Conservation (phyloP, 2,888 invertebrate species). For the Meta bourneti region DNA sequence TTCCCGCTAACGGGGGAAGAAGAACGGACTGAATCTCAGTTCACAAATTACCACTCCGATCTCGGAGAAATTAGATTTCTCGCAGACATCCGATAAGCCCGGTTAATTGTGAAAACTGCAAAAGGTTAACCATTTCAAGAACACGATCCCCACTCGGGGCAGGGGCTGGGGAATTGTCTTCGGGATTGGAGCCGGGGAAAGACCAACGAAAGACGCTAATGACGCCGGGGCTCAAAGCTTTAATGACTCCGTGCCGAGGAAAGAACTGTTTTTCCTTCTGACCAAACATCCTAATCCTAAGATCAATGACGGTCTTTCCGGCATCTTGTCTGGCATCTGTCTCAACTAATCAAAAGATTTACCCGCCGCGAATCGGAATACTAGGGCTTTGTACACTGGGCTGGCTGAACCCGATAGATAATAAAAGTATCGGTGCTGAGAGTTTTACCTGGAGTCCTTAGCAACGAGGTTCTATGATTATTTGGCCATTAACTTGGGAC, state of each 20-base stretch:
- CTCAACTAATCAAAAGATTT: constrained; percentile 69
- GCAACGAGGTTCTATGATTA: neutral
- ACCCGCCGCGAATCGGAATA: constrained; percentile 1
- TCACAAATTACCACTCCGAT: constrained; percentile 38
- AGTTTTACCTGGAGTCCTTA: neutral
- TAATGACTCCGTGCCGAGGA: constrained; percentile 35
- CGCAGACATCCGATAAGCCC: constrained; percentile 22
- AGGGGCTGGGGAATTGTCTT: constrained; percentile 33
- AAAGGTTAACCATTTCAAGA: constrained; percentile 52
- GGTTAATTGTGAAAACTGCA: constrained; percentile 40
- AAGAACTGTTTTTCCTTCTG: constrained; percentile 38
- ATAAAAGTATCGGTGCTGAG: neutral
- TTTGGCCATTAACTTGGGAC: neutral
- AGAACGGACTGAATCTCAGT: constrained; percentile 15
- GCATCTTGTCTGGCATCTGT: constrained; percentile 60
- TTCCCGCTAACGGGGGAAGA: too few relatives aligned
- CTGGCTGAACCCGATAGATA: neutral
- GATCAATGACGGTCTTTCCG: constrained; percentile 48
- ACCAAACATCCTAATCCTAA: constrained; percentile 48
- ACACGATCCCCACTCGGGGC: neutral
- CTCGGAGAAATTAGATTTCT: constrained; percentile 3
- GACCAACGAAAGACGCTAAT: constrained; percentile 9
- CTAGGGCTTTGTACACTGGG: constrained; percentile 23
- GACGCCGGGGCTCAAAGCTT: constrained; percentile 42
- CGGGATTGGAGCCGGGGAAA: neutral